Base-by-base conservation (phyloP, 2,888 invertebrate species). In the Pterostichus niger region DNA sequence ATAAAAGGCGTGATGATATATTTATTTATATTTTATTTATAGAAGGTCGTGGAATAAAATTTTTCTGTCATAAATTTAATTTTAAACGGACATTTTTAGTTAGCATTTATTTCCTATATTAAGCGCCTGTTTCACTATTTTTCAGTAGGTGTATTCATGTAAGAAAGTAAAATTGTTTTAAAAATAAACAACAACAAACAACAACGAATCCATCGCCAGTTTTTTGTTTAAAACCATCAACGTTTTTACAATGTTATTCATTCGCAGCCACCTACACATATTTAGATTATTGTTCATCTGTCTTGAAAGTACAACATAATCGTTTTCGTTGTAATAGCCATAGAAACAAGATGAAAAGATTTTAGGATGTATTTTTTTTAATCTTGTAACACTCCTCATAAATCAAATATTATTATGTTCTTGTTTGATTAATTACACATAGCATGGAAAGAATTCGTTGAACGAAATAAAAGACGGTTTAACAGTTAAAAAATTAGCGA, bases 401-500 rank as follows among this genome's bases (percentile, higher is more conserved):
- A 49, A 49, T 49, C 49, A 49, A 49, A 49, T 49, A 49, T 49
- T 49, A 49, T 49, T 49, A 49, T 49, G 49, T 49, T 40, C 9
- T 3, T 40, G 40, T 49, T n/a, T 49, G 49, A 49, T 49, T 49
- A 49, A 49, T 49, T 49, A 49, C 40, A 40, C 9, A 0, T 40
- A 5, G 40, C 49, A 49, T 49, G 49, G 13, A 49, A 49, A 49
- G 49, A 49, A 6, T 49, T 49, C 49, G 49, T 40, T 5, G 5
- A 49, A 49, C 49, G 49, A 49, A 49, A 49, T 49, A 49, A 49
- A 49, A 49, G 49, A 49, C n/a, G 1, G 13, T 40, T 40, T 11
- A 6, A 49, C 49, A 49, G 49, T 49, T 49, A 49, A 49, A 49
- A 49, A 49, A 49, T 49, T 49, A 49, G 49, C 49, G 49, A 49